Evolutionary conservation across 2,797 vertebrate species (phyloP).

Genomic region (Odontamblyopus lacepedii): DNA sequence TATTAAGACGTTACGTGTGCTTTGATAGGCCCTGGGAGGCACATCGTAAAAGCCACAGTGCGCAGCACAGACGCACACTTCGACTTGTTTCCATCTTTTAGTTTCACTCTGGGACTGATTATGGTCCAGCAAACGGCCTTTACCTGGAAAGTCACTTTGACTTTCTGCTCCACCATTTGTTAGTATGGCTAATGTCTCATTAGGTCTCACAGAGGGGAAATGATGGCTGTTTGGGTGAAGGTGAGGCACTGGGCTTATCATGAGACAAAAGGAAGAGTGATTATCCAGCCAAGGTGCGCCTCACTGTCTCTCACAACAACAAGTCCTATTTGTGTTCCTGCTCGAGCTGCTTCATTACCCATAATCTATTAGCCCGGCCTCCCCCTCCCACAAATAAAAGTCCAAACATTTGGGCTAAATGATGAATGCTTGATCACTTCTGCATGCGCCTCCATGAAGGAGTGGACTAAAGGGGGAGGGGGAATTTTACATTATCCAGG

Average conservation of each 20-base stretch:
- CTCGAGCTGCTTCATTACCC: conserved; percentile 69
- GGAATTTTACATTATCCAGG: conserved; percentile 70
- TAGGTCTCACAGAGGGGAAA: conserved; percentile 70
- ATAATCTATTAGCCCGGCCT: conserved; percentile 65
- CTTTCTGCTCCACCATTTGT: conserved; percentile 70
- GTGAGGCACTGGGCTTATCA: conserved; percentile 67
- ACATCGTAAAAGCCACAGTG: conserved; percentile 70
- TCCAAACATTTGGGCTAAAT: conserved; percentile 70
- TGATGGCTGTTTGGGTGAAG: conserved; percentile 73
- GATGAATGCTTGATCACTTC: conserved; percentile 68
- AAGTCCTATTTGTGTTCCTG: conserved; percentile 68
- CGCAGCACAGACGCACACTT: conserved; percentile 70
- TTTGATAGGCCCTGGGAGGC: conserved; percentile 64
- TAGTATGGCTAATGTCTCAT: conserved; percentile 74
- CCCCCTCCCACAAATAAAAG: conserved; percentile 62
- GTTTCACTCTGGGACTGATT: conserved; percentile 72
- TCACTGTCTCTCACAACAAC: conserved; percentile 60
- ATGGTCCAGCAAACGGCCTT: conserved; percentile 66
- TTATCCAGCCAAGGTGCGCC: conserved; percentile 48
- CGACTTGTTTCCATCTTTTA: conserved; percentile 72
- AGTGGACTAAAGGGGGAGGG: conserved; percentile 50
- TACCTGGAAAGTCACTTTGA: conserved; percentile 77
- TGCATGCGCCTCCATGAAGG: conserved; percentile 42
- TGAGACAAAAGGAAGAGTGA: conserved; percentile 68
- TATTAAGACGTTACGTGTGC: conserved; percentile 70